Conservation (phyloP, 2,888 invertebrate species). For the Ecdyonurus torrentis region DNA sequence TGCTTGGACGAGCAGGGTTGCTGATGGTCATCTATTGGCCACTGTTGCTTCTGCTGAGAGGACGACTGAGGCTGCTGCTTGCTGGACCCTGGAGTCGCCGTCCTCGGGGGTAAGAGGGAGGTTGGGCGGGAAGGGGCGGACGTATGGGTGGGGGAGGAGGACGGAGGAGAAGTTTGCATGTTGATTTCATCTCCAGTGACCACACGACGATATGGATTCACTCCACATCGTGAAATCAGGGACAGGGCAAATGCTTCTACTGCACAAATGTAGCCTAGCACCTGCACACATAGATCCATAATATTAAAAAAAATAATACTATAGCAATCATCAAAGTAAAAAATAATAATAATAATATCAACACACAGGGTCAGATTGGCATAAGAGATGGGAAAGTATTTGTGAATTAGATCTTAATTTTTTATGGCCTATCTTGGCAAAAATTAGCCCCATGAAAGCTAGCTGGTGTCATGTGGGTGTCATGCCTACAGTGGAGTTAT, state of each 20-base stretch:
- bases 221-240: conserved; percentile 37
- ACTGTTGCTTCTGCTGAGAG: not conserved
- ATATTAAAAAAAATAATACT: not conserved
- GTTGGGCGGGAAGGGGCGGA: not conserved
- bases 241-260: conserved; percentile 39
- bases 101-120: not conserved
- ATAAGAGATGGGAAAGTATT: too few relatives aligned
- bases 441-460: too few relatives aligned
- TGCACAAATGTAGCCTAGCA: conserved; percentile 42
- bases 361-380: not conserved
- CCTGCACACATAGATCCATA: conserved; percentile 26
- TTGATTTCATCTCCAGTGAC: not conserved
- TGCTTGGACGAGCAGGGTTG: not conserved
- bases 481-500: too few relatives aligned
- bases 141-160: not conserved
- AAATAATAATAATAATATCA: not conserved
- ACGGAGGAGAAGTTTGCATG: not conserved
- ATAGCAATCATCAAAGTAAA: not conserved
- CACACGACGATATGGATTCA: conserved; percentile 8
- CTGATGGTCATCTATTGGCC: conserved; percentile 3
- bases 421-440: too few relatives aligned
- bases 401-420: not conserved
- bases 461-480: too few relatives aligned
- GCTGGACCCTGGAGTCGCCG: not conserved
- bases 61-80: not conserved